phyloP scores from a whole-genome alignment of 2,888 invertebrate species.

The Tenthredo mesomela region DNA sequence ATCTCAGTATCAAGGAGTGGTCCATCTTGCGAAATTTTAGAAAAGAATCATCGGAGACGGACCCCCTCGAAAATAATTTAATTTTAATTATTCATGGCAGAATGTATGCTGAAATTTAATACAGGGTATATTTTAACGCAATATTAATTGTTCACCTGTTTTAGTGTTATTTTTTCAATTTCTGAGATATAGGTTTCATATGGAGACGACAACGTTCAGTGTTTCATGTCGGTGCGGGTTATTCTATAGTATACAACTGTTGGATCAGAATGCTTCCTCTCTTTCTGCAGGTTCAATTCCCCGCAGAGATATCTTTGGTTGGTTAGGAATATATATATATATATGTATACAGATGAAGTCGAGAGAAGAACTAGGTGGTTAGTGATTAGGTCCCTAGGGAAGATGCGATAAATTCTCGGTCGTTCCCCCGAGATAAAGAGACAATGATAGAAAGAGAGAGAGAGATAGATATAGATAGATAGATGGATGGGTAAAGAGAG shows the following conservation, averaged over 20 bases:
- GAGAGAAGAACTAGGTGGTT: slow-evolving; percentile 34
- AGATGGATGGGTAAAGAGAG: not conserved
- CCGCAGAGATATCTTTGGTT: not conserved
- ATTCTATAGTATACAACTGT: not conserved
- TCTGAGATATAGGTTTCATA: not conserved
- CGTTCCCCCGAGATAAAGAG: slow-evolving; percentile 48
- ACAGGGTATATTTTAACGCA: not conserved
- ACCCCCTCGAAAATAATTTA: not conserved
- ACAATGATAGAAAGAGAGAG: slow-evolving; percentile 37
- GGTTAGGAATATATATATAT: not conserved
- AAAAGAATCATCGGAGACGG: not conserved
- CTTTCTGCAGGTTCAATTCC: not conserved
- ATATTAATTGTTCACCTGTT: not conserved
- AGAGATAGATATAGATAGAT: not conserved
- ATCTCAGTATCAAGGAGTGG: too few species aligned
- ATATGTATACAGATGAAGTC: slow-evolving; percentile 1
- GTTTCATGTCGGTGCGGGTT: not conserved
- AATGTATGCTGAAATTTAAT: too few species aligned
- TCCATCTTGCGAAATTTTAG: not conserved
- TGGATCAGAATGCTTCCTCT: not conserved
- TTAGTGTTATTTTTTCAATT: not conserved
- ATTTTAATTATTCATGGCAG: too few species aligned
- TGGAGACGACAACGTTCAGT: not conserved
- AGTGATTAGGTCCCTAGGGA: slow-evolving; percentile 41
- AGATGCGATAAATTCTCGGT: slow-evolving; percentile 48